phyloP scores from a whole-genome alignment of 2,888 invertebrate species.

The Macrosoma leucophasiata region DNA sequence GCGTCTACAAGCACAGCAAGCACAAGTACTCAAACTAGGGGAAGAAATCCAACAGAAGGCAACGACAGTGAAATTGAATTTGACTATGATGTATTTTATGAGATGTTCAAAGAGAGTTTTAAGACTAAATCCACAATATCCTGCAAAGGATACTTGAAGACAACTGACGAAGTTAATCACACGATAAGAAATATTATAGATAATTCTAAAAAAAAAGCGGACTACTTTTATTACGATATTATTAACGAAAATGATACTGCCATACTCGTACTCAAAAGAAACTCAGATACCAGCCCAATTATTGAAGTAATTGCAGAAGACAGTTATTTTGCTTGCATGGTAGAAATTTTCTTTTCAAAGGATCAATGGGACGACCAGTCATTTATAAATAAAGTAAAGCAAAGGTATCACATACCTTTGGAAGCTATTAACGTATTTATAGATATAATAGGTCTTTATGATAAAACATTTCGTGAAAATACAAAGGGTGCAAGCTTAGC shows the following conservation, averaged over 20 bases:
- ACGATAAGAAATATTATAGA: too few species aligned
- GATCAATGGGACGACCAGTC: not conserved
- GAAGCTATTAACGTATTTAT: not conserved
- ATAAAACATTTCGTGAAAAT: not conserved
- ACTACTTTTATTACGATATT: too few species aligned
- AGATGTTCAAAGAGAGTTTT: too few species aligned
- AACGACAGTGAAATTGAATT: too few species aligned
- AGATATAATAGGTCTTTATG: not conserved
- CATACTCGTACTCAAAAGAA: conserved; percentile 1
- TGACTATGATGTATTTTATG: too few species aligned
- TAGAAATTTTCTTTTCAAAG: not conserved
- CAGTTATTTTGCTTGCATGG: conserved; percentile 1
- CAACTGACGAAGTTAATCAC: too few species aligned
- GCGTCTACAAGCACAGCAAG: too few species aligned
- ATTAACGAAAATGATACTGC: conserved; percentile 7
- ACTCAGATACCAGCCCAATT: not conserved
- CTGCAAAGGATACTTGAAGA: too few species aligned
- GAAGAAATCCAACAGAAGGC: too few species aligned
- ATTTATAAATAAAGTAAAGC: not conserved
- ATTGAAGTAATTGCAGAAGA: not conserved
- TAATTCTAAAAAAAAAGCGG: too few species aligned
- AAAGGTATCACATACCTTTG: not conserved
- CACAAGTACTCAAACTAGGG: too few species aligned
- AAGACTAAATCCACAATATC: too few species aligned
- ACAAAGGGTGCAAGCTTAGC: not conserved